Conservation (phyloP, 1,140 invertebrate genomes). For the Lerema accius region DNA sequence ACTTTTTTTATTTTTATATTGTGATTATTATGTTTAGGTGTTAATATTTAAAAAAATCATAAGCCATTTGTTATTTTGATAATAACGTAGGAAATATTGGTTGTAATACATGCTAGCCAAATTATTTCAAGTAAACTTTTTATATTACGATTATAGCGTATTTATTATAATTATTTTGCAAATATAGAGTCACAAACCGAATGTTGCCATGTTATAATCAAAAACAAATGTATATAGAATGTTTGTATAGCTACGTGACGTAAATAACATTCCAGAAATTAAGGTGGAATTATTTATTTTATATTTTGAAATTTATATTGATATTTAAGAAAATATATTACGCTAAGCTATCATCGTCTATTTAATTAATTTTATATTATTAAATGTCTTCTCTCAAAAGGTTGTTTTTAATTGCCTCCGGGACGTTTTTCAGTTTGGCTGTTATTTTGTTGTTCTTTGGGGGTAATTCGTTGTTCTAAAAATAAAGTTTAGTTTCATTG, state of each 20-base stretch:
- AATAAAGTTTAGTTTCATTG: too few relatives aligned
- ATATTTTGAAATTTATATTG: slow-evolving; percentile 48
- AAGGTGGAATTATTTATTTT: slow-evolving; percentile 37
- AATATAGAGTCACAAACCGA: neutral
- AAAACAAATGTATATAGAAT: slow-evolving; percentile 13
- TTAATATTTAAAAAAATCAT: too few relatives aligned
- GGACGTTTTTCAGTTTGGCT: slow-evolving; percentile 51
- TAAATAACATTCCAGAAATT: slow-evolving; percentile 22
- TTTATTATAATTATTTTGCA: too few relatives aligned
- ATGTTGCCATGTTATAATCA: slow-evolving; percentile 4
- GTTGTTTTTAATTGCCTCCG: slow-evolving; percentile 60
- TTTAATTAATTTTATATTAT: slow-evolving; percentile 53
- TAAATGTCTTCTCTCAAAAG: slow-evolving; percentile 67
- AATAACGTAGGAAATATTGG: too few relatives aligned
- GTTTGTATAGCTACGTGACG: neutral
- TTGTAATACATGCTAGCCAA: too few relatives aligned
- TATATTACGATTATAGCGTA: too few relatives aligned
- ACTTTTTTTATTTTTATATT: too few relatives aligned
- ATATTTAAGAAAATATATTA: slow-evolving; percentile 47
- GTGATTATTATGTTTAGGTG: too few relatives aligned
- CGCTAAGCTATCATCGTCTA: slow-evolving; percentile 39
- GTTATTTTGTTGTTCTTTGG: slow-evolving; percentile 55
- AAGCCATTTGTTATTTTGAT: too few relatives aligned
- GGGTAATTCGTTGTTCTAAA: slow-evolving; percentile 66
- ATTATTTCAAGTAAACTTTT: too few relatives aligned